phyloP scores from a whole-genome alignment of 2,888 invertebrate genomes.

The Cecidostiba fungosa region DNA sequence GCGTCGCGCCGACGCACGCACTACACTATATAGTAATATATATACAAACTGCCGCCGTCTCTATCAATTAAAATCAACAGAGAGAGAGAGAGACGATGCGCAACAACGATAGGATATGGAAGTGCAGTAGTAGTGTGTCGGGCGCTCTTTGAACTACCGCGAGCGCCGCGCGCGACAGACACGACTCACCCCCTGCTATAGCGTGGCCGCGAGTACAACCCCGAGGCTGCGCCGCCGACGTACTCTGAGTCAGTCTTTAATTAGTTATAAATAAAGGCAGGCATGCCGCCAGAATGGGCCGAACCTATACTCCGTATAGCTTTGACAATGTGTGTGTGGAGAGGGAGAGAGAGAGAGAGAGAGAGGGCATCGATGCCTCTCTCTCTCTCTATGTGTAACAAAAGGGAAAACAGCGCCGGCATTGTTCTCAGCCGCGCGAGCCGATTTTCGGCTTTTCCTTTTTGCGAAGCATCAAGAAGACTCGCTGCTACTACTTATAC shows the following conservation, averaged over 20 bases:
- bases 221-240: background rate
- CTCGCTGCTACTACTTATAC: background rate
- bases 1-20: background rate
- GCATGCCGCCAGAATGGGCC: conserved; percentile 70
- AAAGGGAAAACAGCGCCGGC: conserved; percentile 22
- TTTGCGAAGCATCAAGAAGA: background rate
- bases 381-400: background rate
- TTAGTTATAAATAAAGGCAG: conserved; percentile 78
- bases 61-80: no score
- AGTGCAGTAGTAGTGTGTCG: no score
- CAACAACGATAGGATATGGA: background rate
- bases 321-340: conserved; percentile 1
- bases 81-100: no score
- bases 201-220: background rate
- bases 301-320: conserved; percentile 48
- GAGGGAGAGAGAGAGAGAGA: background rate
- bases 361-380: background rate
- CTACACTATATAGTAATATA: no score
- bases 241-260: conserved; percentile 70
- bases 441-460: background rate
- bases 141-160: conserved; percentile 33
- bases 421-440: background rate
- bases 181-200: background rate
- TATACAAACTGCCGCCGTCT: no score
- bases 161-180: background rate